Evolutionary conservation across 2,113 vertebrate genomes (phyloP), one percentile per base, ranked within the genome.

Genomic region (Talpa occidentalis): DNA sequence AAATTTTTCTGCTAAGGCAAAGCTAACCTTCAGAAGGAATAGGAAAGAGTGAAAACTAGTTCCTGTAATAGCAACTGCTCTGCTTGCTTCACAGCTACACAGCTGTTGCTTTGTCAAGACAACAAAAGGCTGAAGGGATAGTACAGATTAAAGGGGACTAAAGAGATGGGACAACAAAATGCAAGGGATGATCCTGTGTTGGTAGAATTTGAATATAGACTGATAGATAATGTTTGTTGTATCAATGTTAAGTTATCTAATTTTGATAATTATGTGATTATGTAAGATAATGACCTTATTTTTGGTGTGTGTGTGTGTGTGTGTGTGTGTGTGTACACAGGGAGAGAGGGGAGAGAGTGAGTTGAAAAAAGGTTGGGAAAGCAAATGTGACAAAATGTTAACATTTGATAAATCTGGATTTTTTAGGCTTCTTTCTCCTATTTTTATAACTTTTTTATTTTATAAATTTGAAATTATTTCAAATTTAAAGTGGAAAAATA

Each of bases 381-480:
- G 9, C 54, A 32, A 42, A 72, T n/a, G 30, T 54, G 60, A 32
- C 7, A 88, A 92, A 83, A 74, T 32, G 21, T 28, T 89, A 85
- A 54, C 9, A 70, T 85, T 69, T 67, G 42, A 67, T 76, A 40
- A 52, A 64, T 56, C 24, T 40, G 32, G 2, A 15, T 74, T 76
- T 74, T 74, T n/a, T 1, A 69, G 24, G 19, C 11, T 52, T 85
- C 42, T 81, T 44, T 30, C 11, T 77, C 28, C 16, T 69, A 47
- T 66, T 80, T 84, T 84, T 78, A 24, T 24, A 89, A 52, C 28
- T 83, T 78, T 88, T 88, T 64, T 42, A 67, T 52, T 52, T 52
- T 73, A 91, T 60, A 91, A 49, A 84, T 84, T 83, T 28, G 11
- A 93, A 81, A 77, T 82, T 93, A 69, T 76, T 74, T 67, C 14